A percentile compares a stretch with the other conserved stretches of the same genome.
These are phyloP conservation scores for Pitta sordida DNA, from an alignment of 2,113 vertebrate species.

Conservation along the genomic window DNA sequence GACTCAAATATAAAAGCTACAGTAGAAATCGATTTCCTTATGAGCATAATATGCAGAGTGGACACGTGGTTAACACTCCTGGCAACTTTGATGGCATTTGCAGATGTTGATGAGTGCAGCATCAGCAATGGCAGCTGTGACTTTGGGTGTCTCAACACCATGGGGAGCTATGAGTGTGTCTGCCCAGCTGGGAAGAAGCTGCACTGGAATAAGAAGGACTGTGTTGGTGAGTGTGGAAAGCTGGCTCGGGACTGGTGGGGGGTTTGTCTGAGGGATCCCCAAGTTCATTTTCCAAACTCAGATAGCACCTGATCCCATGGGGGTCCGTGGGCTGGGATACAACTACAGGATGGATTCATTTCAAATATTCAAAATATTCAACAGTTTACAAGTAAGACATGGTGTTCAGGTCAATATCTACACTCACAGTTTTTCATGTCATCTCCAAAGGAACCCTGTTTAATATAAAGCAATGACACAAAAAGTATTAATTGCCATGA, in stretches of 20 bases:
- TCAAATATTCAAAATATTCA: not conserved
- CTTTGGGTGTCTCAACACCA: slow-evolving; percentile 84
- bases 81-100: not conserved
- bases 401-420: not conserved
- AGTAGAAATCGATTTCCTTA: not conserved
- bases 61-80: not conserved
- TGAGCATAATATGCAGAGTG: not conserved
- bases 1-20: not conserved
- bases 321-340: not conserved
- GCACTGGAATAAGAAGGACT: slow-evolving; percentile 97
- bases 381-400: not conserved
- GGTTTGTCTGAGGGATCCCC: too few species aligned
- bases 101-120: slow-evolving; percentile 94
- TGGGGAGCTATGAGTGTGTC: slow-evolving; percentile 87
- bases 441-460: not conserved
- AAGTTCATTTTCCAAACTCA: not conserved
- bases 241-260: not conserved
- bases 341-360: not conserved
- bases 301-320: not conserved
- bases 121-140: slow-evolving; percentile 88
- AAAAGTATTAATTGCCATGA: not conserved
- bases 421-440: not conserved
- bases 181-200: slow-evolving; percentile 86
- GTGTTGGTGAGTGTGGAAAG: slow-evolving; percentile 78
- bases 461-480: not conserved